phyloP scores from a whole-genome alignment of 2,888 invertebrate genomes.

The Dicyrtoma fusca region DNA sequence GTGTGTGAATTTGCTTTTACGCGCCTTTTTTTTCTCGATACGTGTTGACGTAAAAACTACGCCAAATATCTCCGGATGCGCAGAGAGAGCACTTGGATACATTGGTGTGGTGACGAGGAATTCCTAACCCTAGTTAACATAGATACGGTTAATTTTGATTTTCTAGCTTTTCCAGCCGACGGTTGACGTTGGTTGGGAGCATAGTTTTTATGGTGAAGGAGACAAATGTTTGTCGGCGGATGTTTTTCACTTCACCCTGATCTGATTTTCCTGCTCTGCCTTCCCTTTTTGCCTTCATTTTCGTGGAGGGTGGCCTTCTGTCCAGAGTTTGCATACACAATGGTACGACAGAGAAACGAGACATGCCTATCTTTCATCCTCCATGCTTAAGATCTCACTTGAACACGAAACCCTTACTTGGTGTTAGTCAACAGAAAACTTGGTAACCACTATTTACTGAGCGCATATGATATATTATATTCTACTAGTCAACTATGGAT shows the following conservation, averaged over 20 bases:
- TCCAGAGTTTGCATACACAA: too few relatives aligned
- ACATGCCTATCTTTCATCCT: too few relatives aligned
- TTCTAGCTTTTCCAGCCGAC: background rate
- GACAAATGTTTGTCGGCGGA: slow-evolving; percentile 38
- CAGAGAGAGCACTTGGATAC: too few relatives aligned
- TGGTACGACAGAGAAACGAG: too few relatives aligned
- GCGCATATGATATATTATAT: too few relatives aligned
- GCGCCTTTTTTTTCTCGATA: background rate
- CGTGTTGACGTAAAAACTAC: background rate
- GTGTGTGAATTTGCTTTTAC: background rate
- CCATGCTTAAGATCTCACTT: too few relatives aligned
- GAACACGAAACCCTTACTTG: too few relatives aligned
- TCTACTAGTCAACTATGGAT: too few relatives aligned
- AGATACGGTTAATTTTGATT: background rate
- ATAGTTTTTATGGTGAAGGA: slow-evolving; percentile 22
- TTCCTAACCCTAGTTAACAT: slow-evolving; percentile 20
- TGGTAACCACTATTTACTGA: too few relatives aligned
- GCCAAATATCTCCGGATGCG: background rate
- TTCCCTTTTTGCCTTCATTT: slow-evolving; percentile 5
- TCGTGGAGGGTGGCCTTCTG: slow-evolving; percentile 32
- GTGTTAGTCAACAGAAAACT: too few relatives aligned
- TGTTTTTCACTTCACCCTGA: slow-evolving; percentile 42
- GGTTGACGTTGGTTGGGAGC: slow-evolving; percentile 9
- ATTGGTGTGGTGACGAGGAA: background rate
- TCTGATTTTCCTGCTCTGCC: slow-evolving; percentile 37